Conservation (phyloP, 2,797 vertebrate genomes). For the Microhierax caerulescens region DNA sequence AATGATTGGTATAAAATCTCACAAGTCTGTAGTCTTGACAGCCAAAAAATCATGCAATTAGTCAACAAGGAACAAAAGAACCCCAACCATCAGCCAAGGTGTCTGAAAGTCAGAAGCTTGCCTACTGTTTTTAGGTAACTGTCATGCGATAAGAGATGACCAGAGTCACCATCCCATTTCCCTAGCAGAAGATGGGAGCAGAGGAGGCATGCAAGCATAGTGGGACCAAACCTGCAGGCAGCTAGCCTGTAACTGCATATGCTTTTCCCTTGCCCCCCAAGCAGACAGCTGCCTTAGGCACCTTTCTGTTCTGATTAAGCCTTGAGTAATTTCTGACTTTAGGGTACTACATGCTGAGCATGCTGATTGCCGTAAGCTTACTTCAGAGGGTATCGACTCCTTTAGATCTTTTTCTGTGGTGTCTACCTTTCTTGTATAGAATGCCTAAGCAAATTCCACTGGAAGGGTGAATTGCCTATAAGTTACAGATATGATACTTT, state of each 20-base stretch:
- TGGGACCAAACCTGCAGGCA: background rate
- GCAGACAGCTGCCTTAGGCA: conserved; percentile 28
- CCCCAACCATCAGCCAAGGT: background rate
- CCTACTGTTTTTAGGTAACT: background rate
- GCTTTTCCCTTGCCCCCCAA: background rate
- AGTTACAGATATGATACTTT: background rate
- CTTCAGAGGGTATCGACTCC: background rate
- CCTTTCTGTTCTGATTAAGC: conserved; percentile 36
- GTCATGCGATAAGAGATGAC: background rate
- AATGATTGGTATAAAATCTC: background rate
- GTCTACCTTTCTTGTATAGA: background rate
- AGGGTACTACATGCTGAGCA: conserved; percentile 29
- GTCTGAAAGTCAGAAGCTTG: background rate
- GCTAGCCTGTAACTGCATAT: background rate
- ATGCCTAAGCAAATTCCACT: conserved; percentile 4
- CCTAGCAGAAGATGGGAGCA: background rate
- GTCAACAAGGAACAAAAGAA: background rate
- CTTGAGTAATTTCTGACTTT: conserved; percentile 37
- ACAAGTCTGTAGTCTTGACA: background rate
- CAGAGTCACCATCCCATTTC: background rate
- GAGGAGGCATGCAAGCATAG: background rate
- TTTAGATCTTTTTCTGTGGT: conserved; percentile 35
- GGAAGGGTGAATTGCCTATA: background rate
- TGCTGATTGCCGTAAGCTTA: background rate
- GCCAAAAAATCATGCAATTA: background rate